Evolutionary conservation across 2,888 invertebrate species (phyloP).

Genomic region (Harmothoe impar): DNA sequence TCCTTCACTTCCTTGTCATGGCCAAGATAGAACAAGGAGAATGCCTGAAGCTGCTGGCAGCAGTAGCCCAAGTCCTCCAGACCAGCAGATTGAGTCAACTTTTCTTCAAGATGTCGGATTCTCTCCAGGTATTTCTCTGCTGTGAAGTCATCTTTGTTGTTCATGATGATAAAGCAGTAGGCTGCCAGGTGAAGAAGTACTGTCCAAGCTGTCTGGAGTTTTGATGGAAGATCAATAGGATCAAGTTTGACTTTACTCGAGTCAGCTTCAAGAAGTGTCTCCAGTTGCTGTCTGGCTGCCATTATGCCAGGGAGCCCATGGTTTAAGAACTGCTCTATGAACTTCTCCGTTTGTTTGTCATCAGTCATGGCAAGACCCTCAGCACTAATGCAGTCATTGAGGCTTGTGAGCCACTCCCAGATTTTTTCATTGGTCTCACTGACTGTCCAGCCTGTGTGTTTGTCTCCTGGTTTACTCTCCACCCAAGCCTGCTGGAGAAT

Average conservation of each 20-base stretch:
- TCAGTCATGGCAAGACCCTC: neutral
- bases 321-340: neutral
- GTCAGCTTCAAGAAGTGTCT: neutral
- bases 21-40: neutral
- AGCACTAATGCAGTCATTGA: neutral
- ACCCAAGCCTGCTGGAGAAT: neutral
- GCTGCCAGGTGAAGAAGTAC: neutral
- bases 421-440: neutral
- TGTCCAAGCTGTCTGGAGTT: neutral
- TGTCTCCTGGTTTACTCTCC: neutral
- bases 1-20: neutral
- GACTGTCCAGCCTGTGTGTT: too few species aligned
- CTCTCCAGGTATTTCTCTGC: neutral
- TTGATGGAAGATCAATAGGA: neutral
- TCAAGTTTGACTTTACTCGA: neutral
- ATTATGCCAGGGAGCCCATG: neutral
- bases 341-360: neutral
- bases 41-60: neutral
- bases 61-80: neutral
- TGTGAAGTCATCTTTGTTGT: neutral
- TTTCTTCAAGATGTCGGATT: neutral
- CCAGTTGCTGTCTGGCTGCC: neutral
- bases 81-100: neutral
- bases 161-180: slow-evolving; percentile 4
- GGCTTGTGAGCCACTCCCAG: neutral